Evolutionary conservation across 2,797 vertebrate species (phyloP).

Genomic region (Poeciliopsis turneri): DNA sequence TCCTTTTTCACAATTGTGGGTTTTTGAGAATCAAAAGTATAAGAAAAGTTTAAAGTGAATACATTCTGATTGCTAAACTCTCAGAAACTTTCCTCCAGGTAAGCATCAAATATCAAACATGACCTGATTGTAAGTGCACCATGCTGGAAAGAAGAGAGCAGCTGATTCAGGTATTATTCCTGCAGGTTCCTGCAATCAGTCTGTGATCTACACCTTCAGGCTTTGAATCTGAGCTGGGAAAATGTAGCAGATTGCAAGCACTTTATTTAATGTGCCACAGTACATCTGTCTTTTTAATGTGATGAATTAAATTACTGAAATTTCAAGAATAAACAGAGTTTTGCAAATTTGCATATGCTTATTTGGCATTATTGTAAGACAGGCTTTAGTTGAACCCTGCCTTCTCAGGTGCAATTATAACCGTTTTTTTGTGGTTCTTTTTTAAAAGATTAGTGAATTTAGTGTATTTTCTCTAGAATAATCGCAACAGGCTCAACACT

Average conservation of each 20-base stretch:
- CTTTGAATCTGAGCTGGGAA: background rate
- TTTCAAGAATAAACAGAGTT: background rate
- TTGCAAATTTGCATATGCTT: background rate
- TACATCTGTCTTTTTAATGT: constrained; percentile 7
- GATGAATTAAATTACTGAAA: background rate
- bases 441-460: background rate
- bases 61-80: background rate
- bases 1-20: background rate
- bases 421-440: background rate
- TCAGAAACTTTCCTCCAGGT: fast-evolving
- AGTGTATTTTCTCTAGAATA: background rate
- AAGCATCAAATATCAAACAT: background rate
- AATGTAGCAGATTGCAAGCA: background rate
- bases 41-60: background rate
- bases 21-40: background rate
- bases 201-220: background rate
- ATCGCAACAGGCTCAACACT: background rate
- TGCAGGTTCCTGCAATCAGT: constrained; percentile 19
- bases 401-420: background rate
- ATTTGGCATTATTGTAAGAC: background rate
- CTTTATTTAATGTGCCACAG: background rate
- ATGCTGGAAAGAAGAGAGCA: constrained; percentile 2
- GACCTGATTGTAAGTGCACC: background rate
- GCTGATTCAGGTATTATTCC: constrained; percentile 9
- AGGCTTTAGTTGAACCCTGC: background rate